Conservation (phyloP, 2,113 vertebrate genomes). For the Nothoprocta pentlandii region DNA sequence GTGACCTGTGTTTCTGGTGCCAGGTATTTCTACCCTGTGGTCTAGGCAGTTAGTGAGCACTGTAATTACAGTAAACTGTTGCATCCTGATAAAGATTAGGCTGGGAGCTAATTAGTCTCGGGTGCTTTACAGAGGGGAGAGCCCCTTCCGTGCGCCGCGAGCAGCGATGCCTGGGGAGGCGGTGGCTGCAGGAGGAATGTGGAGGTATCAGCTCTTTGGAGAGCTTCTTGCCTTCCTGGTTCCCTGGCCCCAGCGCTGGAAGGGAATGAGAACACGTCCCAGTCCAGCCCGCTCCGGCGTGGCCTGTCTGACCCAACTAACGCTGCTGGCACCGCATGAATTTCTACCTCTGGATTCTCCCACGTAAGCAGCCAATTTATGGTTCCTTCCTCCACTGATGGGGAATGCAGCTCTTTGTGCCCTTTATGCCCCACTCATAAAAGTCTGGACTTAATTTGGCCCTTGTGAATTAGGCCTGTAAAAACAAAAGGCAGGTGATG, state of each 20-base stretch:
- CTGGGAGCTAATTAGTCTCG: conserved; percentile 46
- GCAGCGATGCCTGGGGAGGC: background rate
- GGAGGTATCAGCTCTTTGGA: background rate
- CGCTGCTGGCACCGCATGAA: conserved; percentile 48
- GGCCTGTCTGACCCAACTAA: conserved; percentile 40
- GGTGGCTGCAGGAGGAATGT: background rate
- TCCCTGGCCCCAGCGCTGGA: background rate
- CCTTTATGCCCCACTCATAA: conserved; percentile 44
- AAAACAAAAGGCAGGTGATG: conserved; percentile 62
- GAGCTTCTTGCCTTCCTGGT: background rate
- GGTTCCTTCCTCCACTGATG: conserved; percentile 13
- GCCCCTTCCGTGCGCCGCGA: background rate
- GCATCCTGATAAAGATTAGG: conserved; percentile 10
- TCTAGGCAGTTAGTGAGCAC: background rate
- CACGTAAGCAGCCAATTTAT: conserved; percentile 56
- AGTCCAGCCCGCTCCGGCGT: background rate
- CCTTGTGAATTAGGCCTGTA: conserved; percentile 40
- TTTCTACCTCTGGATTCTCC: conserved; percentile 44
- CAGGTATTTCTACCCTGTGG: background rate
- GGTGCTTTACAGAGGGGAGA: background rate
- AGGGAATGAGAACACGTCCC: background rate
- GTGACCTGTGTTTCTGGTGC: conserved; percentile 20
- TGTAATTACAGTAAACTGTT: conserved; percentile 45
- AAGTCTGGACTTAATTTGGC: conserved; percentile 56
- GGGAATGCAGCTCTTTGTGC: conserved; percentile 42